A percentile compares a stretch with the other conserved stretches of the same genome.
Evolutionary conservation across 1,140 invertebrate species (phyloP).

Genomic region (Achatina immaculata): DNA sequence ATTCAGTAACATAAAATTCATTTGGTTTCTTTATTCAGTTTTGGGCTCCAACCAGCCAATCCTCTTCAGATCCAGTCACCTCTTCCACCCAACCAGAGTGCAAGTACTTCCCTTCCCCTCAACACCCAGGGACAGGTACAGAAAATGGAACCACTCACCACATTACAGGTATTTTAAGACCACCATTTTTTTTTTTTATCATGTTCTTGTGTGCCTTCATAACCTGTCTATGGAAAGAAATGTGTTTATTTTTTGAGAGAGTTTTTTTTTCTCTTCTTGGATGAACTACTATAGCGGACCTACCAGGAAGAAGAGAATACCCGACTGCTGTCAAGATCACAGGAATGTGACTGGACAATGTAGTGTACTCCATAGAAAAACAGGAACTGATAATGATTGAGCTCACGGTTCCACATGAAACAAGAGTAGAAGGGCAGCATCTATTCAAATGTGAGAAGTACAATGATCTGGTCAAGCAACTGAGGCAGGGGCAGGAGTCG

Average conservation of each 20-base stretch:
- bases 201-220: background rate
- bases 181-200: background rate
- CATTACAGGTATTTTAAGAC: constrained; percentile 82
- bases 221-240: background rate
- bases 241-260: background rate
- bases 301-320: no score
- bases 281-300: no score
- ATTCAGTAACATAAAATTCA: background rate
- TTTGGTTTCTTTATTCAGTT: constrained; percentile 76
- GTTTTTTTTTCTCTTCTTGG: background rate
- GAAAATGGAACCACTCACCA: constrained; percentile 97
- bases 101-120: constrained; percentile 83
- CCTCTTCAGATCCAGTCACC: constrained; percentile 85
- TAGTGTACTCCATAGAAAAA: no score
- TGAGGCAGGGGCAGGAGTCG: no score
- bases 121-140: constrained; percentile 91
- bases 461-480: no score
- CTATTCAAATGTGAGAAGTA: no score
- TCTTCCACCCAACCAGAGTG: constrained; percentile 86
- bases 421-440: no score
- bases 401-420: no score
- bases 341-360: no score
- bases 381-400: no score
- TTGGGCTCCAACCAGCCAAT: constrained; percentile 88
- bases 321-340: no score